Evolutionary conservation across 37 sponge, comb jelly and placozoan species (phyloP).

Genomic region (Petrosia ficiformis): DNA sequence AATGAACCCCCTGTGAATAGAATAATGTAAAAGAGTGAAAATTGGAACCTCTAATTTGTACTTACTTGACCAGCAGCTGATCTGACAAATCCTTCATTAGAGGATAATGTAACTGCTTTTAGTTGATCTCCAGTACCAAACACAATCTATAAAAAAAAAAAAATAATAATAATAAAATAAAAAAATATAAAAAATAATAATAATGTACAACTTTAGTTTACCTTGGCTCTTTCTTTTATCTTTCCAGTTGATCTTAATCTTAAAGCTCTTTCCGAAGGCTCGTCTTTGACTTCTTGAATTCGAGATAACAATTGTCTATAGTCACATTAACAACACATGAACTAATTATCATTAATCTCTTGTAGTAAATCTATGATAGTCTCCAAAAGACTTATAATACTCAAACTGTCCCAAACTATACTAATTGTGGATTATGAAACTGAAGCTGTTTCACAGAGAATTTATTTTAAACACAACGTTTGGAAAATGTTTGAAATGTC

Average conservation of each 20-base stretch:
- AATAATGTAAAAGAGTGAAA: not conserved
- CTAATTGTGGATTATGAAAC: too few relatives aligned
- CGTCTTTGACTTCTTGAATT: conserved; percentile 12
- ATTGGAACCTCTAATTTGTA: not conserved
- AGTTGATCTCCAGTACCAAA: conserved; percentile 64
- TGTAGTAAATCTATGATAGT: too few relatives aligned
- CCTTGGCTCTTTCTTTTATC: conserved; percentile 35
- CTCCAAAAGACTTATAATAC: too few relatives aligned
- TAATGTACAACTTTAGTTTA: not conserved
- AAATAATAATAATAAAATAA: too few relatives aligned
- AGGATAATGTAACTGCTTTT: conserved; percentile 37
- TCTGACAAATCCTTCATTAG: conserved; percentile 58
- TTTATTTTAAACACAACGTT: too few relatives aligned
- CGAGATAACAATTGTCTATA: conserved; percentile 7
- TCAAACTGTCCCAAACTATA: too few relatives aligned
- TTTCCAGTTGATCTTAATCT: conserved; percentile 9
- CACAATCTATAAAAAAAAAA: conserved; percentile 27
- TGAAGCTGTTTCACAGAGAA: too few relatives aligned
- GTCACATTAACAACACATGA: too few relatives aligned
- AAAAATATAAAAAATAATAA: too few relatives aligned
- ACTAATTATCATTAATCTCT: too few relatives aligned
- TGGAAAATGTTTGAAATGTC: too few relatives aligned
- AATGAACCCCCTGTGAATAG: conserved; percentile 1
- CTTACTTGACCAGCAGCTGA: conserved; percentile 46
- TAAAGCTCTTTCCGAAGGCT: conserved; percentile 25